Evolutionary conservation across 1,140 invertebrate species (phyloP).

Genomic region (Aethina tumida): DNA sequence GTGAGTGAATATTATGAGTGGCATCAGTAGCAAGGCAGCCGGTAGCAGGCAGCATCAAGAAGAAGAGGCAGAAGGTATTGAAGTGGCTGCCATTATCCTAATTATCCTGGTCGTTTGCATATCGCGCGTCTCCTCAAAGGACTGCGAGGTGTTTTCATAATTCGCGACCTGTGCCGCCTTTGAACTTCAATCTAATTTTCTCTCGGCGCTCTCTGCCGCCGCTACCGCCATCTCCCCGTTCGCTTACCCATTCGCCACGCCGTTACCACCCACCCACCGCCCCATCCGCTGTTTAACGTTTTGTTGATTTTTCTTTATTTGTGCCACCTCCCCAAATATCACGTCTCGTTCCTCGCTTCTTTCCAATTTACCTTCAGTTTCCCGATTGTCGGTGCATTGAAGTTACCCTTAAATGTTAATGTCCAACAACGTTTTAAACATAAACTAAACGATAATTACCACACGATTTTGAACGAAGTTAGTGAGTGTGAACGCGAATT

Average conservation of each 20-base stretch:
- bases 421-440: too few species aligned
- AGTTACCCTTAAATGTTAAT: too few species aligned
- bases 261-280: neutral
- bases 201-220: constrained; percentile 27
- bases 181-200: constrained; percentile 36
- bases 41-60: constrained; percentile 11
- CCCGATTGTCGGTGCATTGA: too few species aligned
- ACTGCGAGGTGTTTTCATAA: constrained; percentile 37
- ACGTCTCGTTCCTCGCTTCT: too few species aligned
- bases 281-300: constrained; percentile 28
- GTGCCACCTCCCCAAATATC: too few species aligned
- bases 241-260: neutral
- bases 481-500: too few species aligned
- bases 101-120: constrained; percentile 37
- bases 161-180: constrained; percentile 27
- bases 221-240: constrained; percentile 4
- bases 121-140: constrained; percentile 33
- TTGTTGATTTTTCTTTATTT: constrained; percentile 35
- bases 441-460: too few species aligned
- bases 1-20: too few species aligned
- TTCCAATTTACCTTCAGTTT: too few species aligned
- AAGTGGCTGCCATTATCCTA: constrained; percentile 36
- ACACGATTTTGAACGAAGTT: too few species aligned
- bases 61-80: constrained; percentile 31
- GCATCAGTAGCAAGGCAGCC: constrained; percentile 8